Evolutionary conservation across 2,797 vertebrate genomes (phyloP), one percentile per base, ranked within the genome.

Genomic region (Crenichthys baileyi): DNA sequence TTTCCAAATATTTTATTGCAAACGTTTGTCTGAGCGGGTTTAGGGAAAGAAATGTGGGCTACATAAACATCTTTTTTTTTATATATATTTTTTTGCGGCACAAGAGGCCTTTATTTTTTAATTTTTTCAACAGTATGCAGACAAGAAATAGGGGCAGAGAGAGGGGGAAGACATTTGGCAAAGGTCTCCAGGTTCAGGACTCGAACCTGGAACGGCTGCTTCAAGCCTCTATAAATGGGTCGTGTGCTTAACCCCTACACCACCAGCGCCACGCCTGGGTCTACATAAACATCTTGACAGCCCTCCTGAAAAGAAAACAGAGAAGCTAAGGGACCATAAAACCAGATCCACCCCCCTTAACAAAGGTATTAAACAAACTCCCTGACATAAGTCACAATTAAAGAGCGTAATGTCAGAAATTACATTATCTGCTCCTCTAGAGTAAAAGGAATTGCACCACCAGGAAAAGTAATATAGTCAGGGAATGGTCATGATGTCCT

Each of bases 361-460:
- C 65, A 44, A 72, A 53, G 50, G 31, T 12, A 39, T 46, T 29
- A 60, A 44, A 58, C 41, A 9, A 44, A 44, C 24, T 36, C 24
- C 15, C 73, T 16, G 81, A 78, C 79, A 74, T 56, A 73, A 51
- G 61, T 78, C 78, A 75, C 78, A 76, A 85, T 82, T 58, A 83
- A 76, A 83, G 75, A 55, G 58, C 24, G 1, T 72, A 70, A 85
- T 3, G 5, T 79, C 71, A 81, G 67, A 84, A 84, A 90, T 82
- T 75, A n/a, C 79, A 88, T 91, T 77, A 89, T 78, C 75, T 3
- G 29, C 78, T 70, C 22, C 61, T 80, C 74, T 75, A 16, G 41
- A 29, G 84, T 77, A 89, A 89, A 90, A 86, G 70, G 4, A 78
- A 81, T 20, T 71, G 75, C 24, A 15, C 68, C 80, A 88, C 51